phyloP scores from a whole-genome alignment of 1,140 invertebrate species.

The Drosophila simulans region DNA sequence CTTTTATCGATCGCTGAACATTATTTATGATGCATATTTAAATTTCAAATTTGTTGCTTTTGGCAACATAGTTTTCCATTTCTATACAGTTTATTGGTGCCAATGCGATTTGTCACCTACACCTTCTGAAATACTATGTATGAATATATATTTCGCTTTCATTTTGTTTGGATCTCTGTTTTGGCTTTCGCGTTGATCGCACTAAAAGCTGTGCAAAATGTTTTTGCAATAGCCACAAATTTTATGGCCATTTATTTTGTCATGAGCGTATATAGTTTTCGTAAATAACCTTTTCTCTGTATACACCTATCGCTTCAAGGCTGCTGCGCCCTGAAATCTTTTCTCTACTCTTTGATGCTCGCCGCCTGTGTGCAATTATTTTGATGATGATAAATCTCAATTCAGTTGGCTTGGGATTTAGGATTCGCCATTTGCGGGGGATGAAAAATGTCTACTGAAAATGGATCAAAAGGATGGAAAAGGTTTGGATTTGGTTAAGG shows the following conservation, averaged over 20 bases:
- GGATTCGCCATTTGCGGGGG: conserved; percentile 15
- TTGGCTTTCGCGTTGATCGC: conserved; percentile 28
- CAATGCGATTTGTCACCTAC: conserved; percentile 69
- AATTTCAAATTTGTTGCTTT: conserved; percentile 40
- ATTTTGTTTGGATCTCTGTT: conserved; percentile 36
- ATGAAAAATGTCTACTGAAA: conserved; percentile 16
- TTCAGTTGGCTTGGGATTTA: conserved; percentile 51
- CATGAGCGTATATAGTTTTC: conserved; percentile 68
- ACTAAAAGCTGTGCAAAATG: conserved; percentile 74
- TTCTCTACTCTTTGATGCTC: conserved; percentile 61
- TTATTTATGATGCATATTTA: conserved; percentile 44
- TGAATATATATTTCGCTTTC: conserved; percentile 26
- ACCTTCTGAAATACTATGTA: conserved; percentile 42
- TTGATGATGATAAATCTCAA: conserved; percentile 60
- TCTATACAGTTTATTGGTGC: conserved; percentile 37
- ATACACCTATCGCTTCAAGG: conserved; percentile 40
- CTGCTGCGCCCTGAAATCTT: conserved; percentile 49
- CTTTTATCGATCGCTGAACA: conserved; percentile 13
- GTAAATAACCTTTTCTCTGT: conserved; percentile 44
- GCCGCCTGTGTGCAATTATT: conserved; percentile 62
- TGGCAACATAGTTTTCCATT: conserved; percentile 40
- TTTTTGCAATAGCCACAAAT: conserved; percentile 64
- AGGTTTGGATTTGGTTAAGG: conserved; percentile 7
- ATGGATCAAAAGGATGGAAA: conserved; percentile 30
- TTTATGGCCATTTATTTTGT: conserved; percentile 81